phyloP scores from a whole-genome alignment of 1,140 invertebrate genomes.

The Chionoecetes opilio region DNA sequence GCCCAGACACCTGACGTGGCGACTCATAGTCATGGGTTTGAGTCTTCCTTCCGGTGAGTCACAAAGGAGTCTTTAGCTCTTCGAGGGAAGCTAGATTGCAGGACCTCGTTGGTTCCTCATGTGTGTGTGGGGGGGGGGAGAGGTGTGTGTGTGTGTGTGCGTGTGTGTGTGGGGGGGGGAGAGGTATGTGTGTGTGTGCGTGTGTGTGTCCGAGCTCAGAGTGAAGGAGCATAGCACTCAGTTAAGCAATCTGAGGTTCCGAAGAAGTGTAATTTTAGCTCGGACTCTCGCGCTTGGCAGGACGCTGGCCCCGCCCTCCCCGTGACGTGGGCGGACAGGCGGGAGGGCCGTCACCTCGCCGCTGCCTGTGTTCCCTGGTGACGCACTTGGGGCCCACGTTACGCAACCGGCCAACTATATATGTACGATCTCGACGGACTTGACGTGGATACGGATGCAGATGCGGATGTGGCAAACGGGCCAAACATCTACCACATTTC shows the following conservation, averaged over 20 bases:
- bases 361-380: neutral
- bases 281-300: neutral
- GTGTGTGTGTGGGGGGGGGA: neutral
- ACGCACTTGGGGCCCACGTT: neutral
- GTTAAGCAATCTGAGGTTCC: neutral
- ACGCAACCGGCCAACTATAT: too few relatives aligned
- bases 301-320: neutral
- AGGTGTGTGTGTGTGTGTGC: constrained; percentile 5
- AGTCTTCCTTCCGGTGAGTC: too few relatives aligned
- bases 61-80: too few relatives aligned
- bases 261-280: constrained; percentile 9
- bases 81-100: too few relatives aligned
- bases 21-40: too few relatives aligned
- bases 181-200: too few relatives aligned
- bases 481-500: neutral
- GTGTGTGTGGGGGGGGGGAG: neutral
- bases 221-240: neutral
- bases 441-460: too few relatives aligned
- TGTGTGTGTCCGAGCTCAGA: neutral
- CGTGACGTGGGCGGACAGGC: neutral
- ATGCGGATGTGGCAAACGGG: too few relatives aligned
- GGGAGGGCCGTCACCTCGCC: neutral
- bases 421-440: too few relatives aligned
- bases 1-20: too few relatives aligned
- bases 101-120: neutral